These are phyloP conservation scores for Crocallis elinguaria DNA, from an alignment of 2,888 invertebrate genomes.

Conservation along the genomic window DNA sequence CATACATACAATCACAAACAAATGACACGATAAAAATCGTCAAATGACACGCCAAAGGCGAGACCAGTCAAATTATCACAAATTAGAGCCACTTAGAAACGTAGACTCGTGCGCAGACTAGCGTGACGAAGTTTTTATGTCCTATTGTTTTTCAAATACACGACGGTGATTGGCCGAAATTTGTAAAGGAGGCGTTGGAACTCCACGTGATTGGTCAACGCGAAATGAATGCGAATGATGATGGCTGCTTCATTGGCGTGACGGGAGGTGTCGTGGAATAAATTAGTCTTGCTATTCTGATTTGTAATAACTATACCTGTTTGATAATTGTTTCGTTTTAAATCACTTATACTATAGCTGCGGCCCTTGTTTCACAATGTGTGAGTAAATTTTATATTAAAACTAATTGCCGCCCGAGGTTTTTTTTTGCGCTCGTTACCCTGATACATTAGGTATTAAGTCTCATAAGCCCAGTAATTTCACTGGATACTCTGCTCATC, in stretches of 20 bases:
- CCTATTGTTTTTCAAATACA: slow-evolving; percentile 83
- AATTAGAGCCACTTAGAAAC: slow-evolving; percentile 51
- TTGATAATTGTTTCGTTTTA: slow-evolving; percentile 26
- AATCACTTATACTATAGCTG: background rate
- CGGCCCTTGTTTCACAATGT: background rate
- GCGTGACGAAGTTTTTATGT: slow-evolving; percentile 81
- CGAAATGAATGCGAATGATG: slow-evolving; percentile 75
- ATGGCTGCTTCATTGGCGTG: slow-evolving; percentile 75
- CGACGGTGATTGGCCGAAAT: slow-evolving; percentile 62
- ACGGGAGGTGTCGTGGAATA: slow-evolving; percentile 77
- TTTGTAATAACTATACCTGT: slow-evolving; percentile 29
- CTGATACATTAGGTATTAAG: too few species aligned
- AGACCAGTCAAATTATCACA: slow-evolving; percentile 51
- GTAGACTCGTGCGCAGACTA: slow-evolving; percentile 64
- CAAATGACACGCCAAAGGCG: slow-evolving; percentile 39
- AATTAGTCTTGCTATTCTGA: slow-evolving; percentile 57
- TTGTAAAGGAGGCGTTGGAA: slow-evolving; percentile 64
- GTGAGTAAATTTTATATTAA: background rate
- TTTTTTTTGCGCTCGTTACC: too few species aligned
- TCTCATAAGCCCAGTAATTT: too few species aligned
- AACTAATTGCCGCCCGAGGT: too few species aligned
- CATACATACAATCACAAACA: slow-evolving; percentile 5
- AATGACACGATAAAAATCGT: slow-evolving; percentile 34
- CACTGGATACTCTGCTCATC: too few species aligned
- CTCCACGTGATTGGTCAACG: slow-evolving; percentile 63